These are phyloP conservation scores for Cryptoblepharus egeriae DNA, from an alignment of 2,797 vertebrate species.

Conservation along the genomic window DNA sequence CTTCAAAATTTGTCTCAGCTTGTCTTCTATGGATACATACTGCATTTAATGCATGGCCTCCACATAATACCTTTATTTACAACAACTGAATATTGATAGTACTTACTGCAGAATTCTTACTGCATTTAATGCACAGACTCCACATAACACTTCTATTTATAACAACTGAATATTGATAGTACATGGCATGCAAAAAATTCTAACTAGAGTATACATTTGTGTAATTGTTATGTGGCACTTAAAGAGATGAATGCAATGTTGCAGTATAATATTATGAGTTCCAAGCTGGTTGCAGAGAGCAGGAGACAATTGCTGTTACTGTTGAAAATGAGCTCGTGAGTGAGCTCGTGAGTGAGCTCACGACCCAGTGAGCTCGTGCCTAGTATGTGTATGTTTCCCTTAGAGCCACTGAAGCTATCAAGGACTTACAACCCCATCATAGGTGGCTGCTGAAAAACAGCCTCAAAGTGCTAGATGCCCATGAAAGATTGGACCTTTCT, in stretches of 20 bases:
- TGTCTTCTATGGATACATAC: neutral
- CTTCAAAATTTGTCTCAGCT: neutral
- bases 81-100: neutral
- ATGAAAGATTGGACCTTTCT: too few relatives aligned
- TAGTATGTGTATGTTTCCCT: neutral
- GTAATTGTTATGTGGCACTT: neutral
- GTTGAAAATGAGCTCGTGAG: too few relatives aligned
- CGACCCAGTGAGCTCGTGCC: neutral
- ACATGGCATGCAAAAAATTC: neutral
- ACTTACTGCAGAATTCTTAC: too few relatives aligned
- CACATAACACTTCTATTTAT: neutral
- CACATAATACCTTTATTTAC: neutral
- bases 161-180: neutral
- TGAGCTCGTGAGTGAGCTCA: neutral
- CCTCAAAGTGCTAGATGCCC: too few relatives aligned
- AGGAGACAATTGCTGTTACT: neutral
- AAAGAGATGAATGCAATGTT: neutral
- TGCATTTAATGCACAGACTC: neutral
- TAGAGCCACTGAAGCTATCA: constrained; percentile 1
- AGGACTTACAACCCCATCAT: neutral
- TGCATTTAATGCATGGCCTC: neutral
- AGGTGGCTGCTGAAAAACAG: neutral
- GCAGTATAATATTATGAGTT: neutral
- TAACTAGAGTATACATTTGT: neutral
- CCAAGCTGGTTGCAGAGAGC: neutral